phyloP scores from a whole-genome alignment of 2,888 invertebrate species.

The Harpagoxenus sublaevis region DNA sequence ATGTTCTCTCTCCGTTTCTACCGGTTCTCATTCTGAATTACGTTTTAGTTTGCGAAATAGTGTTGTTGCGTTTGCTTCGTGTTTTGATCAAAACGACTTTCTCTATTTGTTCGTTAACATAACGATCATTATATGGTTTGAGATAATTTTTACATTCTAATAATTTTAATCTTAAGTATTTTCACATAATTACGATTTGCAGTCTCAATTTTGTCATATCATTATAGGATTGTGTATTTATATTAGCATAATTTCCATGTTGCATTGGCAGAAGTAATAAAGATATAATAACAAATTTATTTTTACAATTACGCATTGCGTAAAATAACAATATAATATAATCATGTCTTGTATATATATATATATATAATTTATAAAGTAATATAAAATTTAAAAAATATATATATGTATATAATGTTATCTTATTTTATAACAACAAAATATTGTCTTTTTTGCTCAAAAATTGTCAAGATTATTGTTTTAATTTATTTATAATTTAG shows the following conservation, averaged over 20 bases:
- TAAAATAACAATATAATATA: neutral
- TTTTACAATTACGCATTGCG: neutral
- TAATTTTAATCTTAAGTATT: neutral
- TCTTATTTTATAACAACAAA: neutral
- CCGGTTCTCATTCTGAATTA: slow-evolving; percentile 9
- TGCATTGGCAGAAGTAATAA: neutral
- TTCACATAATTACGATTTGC: neutral
- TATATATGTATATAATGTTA: neutral
- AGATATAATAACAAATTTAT: neutral
- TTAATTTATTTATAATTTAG: neutral
- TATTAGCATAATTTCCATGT: neutral
- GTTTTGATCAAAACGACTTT: neutral
- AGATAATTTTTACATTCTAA: neutral
- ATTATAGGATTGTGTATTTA: slow-evolving; percentile 4
- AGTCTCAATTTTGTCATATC: neutral
- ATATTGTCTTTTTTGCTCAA: neutral
- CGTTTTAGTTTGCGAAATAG: slow-evolving; percentile 48
- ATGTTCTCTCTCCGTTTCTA: slow-evolving; percentile 23
- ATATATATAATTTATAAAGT: neutral
- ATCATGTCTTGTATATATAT: neutral
- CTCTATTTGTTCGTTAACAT: neutral
- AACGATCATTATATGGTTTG: neutral
- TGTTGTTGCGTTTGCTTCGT: slow-evolving; percentile 28
- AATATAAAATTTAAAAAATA: neutral
- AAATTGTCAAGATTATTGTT: neutral